Evolutionary conservation across 2,113 vertebrate genomes (phyloP).

Genomic region (Anser cygnoides): DNA sequence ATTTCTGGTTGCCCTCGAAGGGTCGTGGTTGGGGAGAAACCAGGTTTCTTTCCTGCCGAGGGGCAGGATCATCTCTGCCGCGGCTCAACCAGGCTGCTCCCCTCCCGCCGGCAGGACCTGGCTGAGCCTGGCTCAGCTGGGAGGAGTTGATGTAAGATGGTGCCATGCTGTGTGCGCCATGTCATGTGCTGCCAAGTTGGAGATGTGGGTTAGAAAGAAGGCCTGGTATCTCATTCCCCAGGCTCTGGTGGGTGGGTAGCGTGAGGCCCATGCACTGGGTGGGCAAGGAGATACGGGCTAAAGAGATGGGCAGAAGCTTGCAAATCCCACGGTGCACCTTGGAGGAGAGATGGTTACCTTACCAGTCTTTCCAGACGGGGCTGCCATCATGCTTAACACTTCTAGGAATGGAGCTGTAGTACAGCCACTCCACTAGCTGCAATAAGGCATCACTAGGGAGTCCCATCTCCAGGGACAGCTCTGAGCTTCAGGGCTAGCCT

Average conservation of each 20-base stretch:
- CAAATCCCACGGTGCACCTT: slow-evolving; percentile 68
- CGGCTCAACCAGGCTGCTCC: slow-evolving; percentile 25
- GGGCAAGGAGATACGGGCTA: slow-evolving; percentile 68
- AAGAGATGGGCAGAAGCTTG: slow-evolving; percentile 72
- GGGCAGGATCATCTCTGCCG: background rate
- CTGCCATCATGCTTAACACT: slow-evolving; percentile 73
- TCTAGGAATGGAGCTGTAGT: slow-evolving; percentile 70
- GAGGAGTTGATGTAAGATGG: slow-evolving; percentile 54
- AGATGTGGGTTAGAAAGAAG: slow-evolving; percentile 76
- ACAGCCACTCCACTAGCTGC: slow-evolving; percentile 74
- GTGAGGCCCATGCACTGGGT: slow-evolving; percentile 77
- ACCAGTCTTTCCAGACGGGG: slow-evolving; percentile 72
- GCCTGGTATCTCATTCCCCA: slow-evolving; percentile 69
- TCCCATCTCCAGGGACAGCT: slow-evolving; percentile 71
- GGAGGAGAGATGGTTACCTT: slow-evolving; percentile 73
- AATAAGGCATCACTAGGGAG: slow-evolving; percentile 67
- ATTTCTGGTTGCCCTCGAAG: slow-evolving; percentile 18
- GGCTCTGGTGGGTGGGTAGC: slow-evolving; percentile 73
- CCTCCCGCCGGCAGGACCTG: background rate
- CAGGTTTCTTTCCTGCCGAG: background rate
- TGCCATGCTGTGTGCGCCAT: slow-evolving; percentile 75
- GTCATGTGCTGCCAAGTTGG: slow-evolving; percentile 71
- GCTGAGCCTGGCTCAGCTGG: slow-evolving; percentile 45
- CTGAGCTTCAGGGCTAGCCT: slow-evolving; percentile 74
- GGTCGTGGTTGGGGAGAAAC: slow-evolving; percentile 23